These are phyloP conservation scores for Spizella passerina DNA, from an alignment of 2,797 vertebrate genomes.

Conservation along the genomic window DNA sequence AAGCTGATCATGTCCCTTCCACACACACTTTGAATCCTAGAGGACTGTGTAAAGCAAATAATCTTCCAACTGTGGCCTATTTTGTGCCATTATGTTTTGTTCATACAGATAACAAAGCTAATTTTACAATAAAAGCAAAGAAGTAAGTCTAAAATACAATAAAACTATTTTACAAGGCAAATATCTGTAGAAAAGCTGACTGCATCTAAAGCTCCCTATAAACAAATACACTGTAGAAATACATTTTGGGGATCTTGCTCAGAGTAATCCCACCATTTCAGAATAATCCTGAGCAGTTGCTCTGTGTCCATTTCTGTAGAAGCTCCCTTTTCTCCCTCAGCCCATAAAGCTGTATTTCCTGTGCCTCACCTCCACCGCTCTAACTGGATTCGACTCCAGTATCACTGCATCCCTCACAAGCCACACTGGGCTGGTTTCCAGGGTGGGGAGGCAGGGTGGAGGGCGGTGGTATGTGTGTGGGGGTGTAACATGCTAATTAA, in stretches of 20 bases:
- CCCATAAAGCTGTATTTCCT: neutral
- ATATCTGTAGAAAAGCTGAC: neutral
- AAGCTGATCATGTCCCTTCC: neutral
- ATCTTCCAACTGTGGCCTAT: neutral
- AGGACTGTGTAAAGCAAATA: neutral
- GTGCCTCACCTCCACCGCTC: neutral
- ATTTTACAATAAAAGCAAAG: neutral
- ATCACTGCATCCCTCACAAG: neutral
- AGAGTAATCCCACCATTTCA: neutral
- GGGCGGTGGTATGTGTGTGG: no score
- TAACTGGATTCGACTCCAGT: neutral
- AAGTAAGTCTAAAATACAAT: neutral
- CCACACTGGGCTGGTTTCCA: neutral
- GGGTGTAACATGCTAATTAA: neutral
- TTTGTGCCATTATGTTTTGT: neutral
- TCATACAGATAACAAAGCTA: neutral
- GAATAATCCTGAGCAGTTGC: neutral
- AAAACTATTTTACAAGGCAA: neutral
- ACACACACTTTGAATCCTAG: neutral
- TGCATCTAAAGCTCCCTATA: neutral
- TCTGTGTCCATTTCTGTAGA: neutral
- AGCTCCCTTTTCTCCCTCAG: neutral
- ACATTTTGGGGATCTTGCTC: neutral
- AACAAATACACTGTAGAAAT: neutral
- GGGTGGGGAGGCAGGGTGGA: neutral